These are phyloP conservation scores for Boleophthalmus pectinirostris DNA, from an alignment of 2,113 vertebrate genomes.

Conservation along the genomic window DNA sequence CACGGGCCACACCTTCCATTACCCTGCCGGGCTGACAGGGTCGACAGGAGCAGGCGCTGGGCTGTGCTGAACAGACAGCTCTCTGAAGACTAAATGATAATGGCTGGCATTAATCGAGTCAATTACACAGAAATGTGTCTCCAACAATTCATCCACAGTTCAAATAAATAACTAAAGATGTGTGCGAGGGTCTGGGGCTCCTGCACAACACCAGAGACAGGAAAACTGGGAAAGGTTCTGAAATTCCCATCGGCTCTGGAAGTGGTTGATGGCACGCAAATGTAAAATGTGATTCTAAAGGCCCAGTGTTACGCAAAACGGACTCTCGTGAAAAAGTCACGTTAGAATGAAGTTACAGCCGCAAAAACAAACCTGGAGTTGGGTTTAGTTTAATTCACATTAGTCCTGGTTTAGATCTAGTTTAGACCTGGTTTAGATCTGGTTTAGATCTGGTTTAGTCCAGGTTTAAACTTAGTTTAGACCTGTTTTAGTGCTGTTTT, in stretches of 20 bases:
- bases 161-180: constrained; percentile 64
- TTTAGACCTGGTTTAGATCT: no score
- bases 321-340: no score
- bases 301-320: no score
- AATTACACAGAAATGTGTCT: constrained; percentile 69
- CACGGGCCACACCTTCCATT: constrained; percentile 72
- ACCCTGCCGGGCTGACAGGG: constrained; percentile 71
- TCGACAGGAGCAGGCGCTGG: constrained; percentile 44
- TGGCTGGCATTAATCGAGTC: constrained; percentile 74
- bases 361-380: no score
- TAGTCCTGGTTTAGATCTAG: no score
- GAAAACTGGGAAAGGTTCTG: constrained; percentile 28
- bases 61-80: constrained; percentile 62
- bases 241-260: constrained; percentile 30
- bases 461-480: no score
- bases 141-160: constrained; percentile 63
- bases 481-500: no score
- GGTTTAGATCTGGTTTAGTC: no score
- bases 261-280: not conserved
- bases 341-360: no score
- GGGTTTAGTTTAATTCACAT: no score
- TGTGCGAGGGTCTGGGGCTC: constrained; percentile 38
- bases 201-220: constrained; percentile 17
- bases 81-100: constrained; percentile 64
- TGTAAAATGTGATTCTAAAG: constrained; percentile 13